Conservation (phyloP, 2,113 vertebrate genomes). For the Lagopus muta region DNA sequence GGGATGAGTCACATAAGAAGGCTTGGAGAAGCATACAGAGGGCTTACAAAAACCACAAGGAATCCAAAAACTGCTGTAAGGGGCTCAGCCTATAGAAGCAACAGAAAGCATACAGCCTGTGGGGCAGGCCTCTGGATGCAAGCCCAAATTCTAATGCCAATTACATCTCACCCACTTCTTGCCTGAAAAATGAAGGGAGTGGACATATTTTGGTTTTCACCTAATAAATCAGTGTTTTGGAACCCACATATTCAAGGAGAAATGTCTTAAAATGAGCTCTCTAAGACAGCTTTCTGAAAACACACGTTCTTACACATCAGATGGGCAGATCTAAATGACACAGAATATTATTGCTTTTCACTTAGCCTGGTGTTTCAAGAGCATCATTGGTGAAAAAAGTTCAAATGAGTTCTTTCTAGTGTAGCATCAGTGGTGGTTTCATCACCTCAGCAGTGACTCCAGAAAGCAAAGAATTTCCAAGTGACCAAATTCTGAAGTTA, state of each 20-base stretch:
- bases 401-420: not conserved
- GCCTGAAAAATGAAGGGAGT: not conserved
- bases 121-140: not conserved
- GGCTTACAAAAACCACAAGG: not conserved
- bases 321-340: not conserved
- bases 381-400: not conserved
- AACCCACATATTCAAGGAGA: not conserved
- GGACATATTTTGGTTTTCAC: not conserved
- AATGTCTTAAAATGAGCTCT: not conserved
- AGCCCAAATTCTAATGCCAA: rapidly evolving
- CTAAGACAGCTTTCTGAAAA: not conserved
- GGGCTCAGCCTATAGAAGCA: not conserved
- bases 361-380: not conserved
- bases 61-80: not conserved
- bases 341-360: not conserved
- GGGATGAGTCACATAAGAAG: not conserved
- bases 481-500: not conserved
- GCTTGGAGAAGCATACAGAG: not conserved
- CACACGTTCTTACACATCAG: not conserved
- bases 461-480: not conserved
- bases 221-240: not conserved
- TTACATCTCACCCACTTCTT: not conserved
- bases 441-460: not conserved
- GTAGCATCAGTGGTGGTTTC: not conserved
- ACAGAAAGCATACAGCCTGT: not conserved